Conservation (phyloP, 35 echinoderm and acorn worm species). For the Lytechinus pictus region DNA sequence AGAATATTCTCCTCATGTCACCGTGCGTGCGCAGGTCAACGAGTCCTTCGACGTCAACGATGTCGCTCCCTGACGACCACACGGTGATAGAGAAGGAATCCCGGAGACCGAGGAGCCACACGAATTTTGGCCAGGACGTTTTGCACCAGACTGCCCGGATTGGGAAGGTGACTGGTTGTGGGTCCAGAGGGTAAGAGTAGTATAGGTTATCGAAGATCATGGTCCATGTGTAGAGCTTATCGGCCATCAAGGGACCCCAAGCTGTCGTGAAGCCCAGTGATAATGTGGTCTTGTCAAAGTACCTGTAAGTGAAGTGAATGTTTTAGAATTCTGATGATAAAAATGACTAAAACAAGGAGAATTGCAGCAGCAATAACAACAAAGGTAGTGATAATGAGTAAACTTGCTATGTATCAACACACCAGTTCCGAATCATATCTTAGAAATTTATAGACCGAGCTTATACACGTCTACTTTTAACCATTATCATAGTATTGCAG, state of each 20-base stretch:
- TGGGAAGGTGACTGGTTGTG: constrained; percentile 78
- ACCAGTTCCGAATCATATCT: too few species aligned
- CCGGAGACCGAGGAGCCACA: constrained; percentile 67
- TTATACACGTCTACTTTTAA: too few species aligned
- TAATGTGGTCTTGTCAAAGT: constrained; percentile 65
- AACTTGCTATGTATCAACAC: too few species aligned
- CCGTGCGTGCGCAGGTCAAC: constrained; percentile 63
- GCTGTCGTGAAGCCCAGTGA: constrained; percentile 77
- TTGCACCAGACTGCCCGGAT: constrained; percentile 64
- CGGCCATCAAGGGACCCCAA: not conserved
- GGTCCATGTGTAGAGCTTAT: constrained; percentile 73
- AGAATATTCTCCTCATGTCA: constrained; percentile 57
- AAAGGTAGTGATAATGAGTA: too few species aligned
- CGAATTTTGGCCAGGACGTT: constrained; percentile 67
- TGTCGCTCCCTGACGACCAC: constrained; percentile 60
- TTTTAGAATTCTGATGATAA: not conserved
- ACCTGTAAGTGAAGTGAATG: not conserved
- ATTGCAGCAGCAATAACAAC: too few species aligned
- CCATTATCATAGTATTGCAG: too few species aligned
- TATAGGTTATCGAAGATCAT: constrained; percentile 75
- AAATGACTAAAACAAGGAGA: too few species aligned
- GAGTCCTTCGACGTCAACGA: constrained; percentile 60
- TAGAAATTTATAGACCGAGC: too few species aligned
- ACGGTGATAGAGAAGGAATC: constrained; percentile 77
- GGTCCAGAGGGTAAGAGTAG: constrained; percentile 62